Base-by-base conservation (phyloP, 2,113 vertebrate genomes). In the Glaucomys volans region DNA sequence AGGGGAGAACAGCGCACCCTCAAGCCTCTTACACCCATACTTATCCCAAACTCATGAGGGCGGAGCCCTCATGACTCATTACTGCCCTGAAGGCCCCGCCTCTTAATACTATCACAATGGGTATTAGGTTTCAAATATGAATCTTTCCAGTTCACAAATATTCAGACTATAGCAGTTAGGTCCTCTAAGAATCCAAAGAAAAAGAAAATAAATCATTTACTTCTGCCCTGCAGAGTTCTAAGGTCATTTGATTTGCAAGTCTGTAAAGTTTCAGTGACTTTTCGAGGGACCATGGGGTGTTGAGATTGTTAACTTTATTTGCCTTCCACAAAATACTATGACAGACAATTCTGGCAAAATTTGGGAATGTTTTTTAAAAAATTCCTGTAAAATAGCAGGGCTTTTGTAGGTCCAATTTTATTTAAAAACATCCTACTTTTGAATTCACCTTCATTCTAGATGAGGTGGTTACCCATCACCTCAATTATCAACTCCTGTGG, bases 51-150 rank as follows among this genome's bases (percentile, higher is more conserved):
- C 4, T 81, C n/a, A 35, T 32, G 20, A 12, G 6, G 93, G 71
- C 72, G 13, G 8, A 6, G 22, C 57, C 14, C 57, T 52, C 14
- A 0, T 14, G 37, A 32, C 54, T 24, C 7, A 44, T 52, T 47
- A 79, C 22, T 13, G 2, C 37, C 37, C 59, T 16, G 8, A 40
- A 79, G 35, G 92, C 11, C 32, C 59, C 50, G 10, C 52, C 35
- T n/a, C 50, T 20, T 79, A 7, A 20, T 37, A 47, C 16, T 22
- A n/a, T 2, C 26, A 5, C 4, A 0, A 1, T 9, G 44, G 32
- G 75, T 62, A n/a, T 47, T 74, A 12, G 32, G 35, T 12, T 57
- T 50, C 72, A 12, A 35, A 42, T 26, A 32, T 16, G 57, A 7
- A 30, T 0, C 13, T 22, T 52, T 5, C 22, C 40, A 18, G 30